Evolutionary conservation across 2,888 invertebrate species (phyloP), one percentile per base, ranked within the genome.

Genomic region (Neria commutata): DNA sequence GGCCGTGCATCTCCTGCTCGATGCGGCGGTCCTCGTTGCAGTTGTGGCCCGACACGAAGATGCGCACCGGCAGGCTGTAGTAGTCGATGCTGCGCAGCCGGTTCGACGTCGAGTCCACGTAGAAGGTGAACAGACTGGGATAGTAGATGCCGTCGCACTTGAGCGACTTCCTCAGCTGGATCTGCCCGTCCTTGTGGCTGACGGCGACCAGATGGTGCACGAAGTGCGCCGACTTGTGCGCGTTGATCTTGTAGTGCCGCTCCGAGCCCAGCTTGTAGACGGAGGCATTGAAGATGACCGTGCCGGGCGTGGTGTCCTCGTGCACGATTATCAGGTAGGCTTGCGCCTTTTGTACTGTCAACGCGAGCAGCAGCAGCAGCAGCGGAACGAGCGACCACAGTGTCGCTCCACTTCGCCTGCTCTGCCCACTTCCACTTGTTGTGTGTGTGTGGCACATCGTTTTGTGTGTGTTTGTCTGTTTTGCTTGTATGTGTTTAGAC

Each of bases 21-120:
- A 88, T 86, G 6, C 86, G 84, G 58, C 87, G 85, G 69, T 89
- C 85, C 59, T 87, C 84, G 56, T 86, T 88, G 71, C 91, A 91
- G 68, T 87, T 85, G 64, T 86, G 85, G 0, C 92, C 92, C 11
- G 89, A 86, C 33, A 93, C 88, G 66, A 92, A 85, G 54, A 92
- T 86, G 64, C 92, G 84, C 60, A 93, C 83, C 1, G 92, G 92
- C 57, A 92, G 79, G 73, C 92, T 91, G 75, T 91, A 92, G 77
- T 92, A 93, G 76, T 92, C 91, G 63, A 93, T 90, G 67, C 91
- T 91, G 49, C 90, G 85, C 63, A 91, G 84, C 55, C 91, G 84
- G 70, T 89, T 91, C 63, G 92, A 91, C 52, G 90, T 91, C 33
- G 94, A 94, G 78, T 94, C 94, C 61, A 94, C 89, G 80, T 92